A percentile compares a stretch with the other conserved stretches of the same genome.
These are phyloP conservation scores for Chloroceryle aenea DNA, from an alignment of 2,113 vertebrate genomes.

Conservation along the genomic window DNA sequence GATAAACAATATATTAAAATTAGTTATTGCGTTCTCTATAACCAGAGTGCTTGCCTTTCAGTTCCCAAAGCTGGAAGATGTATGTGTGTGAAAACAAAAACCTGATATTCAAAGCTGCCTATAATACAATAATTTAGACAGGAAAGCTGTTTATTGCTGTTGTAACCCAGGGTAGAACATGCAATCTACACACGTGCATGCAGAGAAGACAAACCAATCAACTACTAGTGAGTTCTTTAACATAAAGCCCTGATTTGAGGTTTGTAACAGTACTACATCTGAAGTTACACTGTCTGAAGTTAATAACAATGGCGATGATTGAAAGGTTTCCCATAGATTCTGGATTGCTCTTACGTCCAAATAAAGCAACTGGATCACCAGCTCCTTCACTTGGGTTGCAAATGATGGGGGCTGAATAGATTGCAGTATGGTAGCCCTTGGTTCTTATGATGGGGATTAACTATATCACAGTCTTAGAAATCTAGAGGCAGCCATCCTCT, in stretches of 20 bases:
- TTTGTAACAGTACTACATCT: not conserved
- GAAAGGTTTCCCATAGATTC: not conserved
- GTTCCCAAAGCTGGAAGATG: not conserved
- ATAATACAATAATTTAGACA: not conserved
- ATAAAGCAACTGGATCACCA: not conserved
- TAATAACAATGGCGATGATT: not conserved
- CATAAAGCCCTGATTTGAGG: not conserved
- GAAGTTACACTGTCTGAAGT: not conserved
- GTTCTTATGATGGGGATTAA: not conserved
- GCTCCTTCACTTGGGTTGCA: not conserved
- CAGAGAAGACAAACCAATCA: not conserved
- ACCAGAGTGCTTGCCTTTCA: not conserved
- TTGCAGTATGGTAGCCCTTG: not conserved
- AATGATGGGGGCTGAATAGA: not conserved
- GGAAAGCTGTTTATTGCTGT: not conserved
- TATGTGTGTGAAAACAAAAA: not conserved
- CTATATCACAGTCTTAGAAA: not conserved
- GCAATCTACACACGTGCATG: accelerated
- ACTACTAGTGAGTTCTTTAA: not conserved
- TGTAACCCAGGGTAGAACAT: not conserved
- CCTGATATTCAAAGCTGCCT: not conserved
- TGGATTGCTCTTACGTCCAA: not conserved
- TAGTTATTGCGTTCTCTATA: not conserved
- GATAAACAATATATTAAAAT: not conserved
- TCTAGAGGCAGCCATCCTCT: not conserved